Evolutionary conservation across 2,888 invertebrate genomes (phyloP).

Genomic region (Mythimna loreyi): DNA sequence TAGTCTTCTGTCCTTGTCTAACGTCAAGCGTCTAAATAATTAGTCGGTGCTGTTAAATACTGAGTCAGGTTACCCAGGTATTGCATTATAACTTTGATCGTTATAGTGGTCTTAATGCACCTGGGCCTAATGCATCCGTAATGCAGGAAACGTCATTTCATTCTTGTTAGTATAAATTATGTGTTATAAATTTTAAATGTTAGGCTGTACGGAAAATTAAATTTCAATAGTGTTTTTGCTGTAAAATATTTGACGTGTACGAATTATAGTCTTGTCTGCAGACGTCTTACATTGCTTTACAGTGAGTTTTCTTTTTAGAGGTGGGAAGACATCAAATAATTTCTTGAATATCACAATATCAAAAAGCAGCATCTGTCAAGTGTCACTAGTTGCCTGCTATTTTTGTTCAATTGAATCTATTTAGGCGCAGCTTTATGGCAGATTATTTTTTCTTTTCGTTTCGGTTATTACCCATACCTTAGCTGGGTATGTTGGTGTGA

Average conservation of each 20-base stretch:
- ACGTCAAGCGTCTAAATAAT: conserved; percentile 69
- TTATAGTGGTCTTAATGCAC: conserved; percentile 66
- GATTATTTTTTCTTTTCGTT: no score
- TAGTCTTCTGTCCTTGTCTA: conserved; percentile 67
- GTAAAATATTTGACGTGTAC: background rate
- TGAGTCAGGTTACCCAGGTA: conserved; percentile 64
- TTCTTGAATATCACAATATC: no score
- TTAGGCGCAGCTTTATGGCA: no score
- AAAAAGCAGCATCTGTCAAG: no score
- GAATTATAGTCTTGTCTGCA: background rate
- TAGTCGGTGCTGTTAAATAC: conserved; percentile 67
- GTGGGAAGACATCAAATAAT: no score
- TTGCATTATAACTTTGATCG: conserved; percentile 66
- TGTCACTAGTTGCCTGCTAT: no score
- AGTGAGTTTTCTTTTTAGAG: no score
- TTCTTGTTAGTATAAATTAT: conserved; percentile 43
- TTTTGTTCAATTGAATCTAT: no score
- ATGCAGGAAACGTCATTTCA: conserved; percentile 61
- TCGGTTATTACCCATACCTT: no score
- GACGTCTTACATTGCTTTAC: background rate
- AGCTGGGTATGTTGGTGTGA: no score
- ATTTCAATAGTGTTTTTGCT: background rate
- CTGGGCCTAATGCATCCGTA: conserved; percentile 64
- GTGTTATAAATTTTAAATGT: conserved; percentile 27
- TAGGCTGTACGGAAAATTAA: conserved; percentile 19